Conservation (phyloP, 1,140 invertebrate species). For the Eumaeus atala region DNA sequence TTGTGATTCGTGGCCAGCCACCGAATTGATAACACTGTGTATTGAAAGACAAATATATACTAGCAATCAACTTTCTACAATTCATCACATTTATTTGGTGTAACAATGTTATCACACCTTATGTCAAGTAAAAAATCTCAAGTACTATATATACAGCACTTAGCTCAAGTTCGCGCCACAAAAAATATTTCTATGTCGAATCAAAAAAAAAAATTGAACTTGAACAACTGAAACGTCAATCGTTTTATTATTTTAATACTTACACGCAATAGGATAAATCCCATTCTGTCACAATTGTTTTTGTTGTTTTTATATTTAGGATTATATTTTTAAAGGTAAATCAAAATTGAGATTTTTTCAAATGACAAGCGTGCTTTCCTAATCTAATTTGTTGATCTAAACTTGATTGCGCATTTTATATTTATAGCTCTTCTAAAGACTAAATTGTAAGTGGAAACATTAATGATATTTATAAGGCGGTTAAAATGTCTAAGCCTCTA, state of each 20-base stretch:
- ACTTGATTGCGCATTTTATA: background rate
- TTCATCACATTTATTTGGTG: slow-evolving; percentile 29
- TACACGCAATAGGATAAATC: background rate
- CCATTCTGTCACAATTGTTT: background rate
- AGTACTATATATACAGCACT: background rate
- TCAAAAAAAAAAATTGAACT: background rate
- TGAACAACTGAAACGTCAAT: background rate
- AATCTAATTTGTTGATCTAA: slow-evolving; percentile 10
- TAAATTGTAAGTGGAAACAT: slow-evolving; percentile 18
- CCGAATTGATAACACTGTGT: slow-evolving; percentile 25
- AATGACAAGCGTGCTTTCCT: background rate
- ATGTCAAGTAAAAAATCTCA: slow-evolving; percentile 7
- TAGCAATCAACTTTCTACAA: slow-evolving; percentile 21
- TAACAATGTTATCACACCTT: slow-evolving; percentile 20
- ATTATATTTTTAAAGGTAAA: no score
- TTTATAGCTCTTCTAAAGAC: background rate
- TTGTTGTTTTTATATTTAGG: background rate
- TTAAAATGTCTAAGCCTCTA: slow-evolving; percentile 38
- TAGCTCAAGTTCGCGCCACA: background rate
- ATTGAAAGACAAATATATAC: slow-evolving; percentile 26
- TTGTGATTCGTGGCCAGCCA: slow-evolving; percentile 53
- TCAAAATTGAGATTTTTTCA: slow-evolving; percentile 8
- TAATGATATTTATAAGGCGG: slow-evolving; percentile 29
- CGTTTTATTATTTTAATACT: background rate
- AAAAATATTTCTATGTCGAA: background rate